Percentiles rank a stretch among this genome's conserved stretches.
Evolutionary conservation across 2,113 vertebrate species (phyloP).

Genomic region (Barbus barbus): DNA sequence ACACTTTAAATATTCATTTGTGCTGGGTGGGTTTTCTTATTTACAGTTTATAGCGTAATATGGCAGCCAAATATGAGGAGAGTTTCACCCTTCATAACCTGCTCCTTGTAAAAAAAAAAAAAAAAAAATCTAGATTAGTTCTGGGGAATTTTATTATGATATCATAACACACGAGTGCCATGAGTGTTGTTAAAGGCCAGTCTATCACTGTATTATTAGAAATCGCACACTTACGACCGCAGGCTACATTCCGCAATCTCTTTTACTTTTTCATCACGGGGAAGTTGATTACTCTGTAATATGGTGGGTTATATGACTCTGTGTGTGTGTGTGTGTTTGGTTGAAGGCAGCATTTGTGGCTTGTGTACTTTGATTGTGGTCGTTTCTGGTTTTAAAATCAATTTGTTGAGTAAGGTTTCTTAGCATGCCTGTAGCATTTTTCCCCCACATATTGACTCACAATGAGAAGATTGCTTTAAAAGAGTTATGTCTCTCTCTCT

Average conservation of each 20-base stretch:
- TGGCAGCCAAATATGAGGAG: background rate
- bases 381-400: slow-evolving; percentile 10
- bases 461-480: background rate
- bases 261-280: slow-evolving; percentile 17
- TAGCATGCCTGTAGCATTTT: background rate
- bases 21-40: background rate
- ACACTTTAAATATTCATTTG: background rate
- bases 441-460: background rate
- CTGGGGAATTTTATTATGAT: slow-evolving; percentile 9
- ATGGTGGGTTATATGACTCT: background rate
- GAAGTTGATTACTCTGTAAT: slow-evolving; percentile 22
- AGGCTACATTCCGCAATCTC: slow-evolving; percentile 7
- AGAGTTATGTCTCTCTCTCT: background rate
- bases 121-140: background rate
- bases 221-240: background rate
- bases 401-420: background rate
- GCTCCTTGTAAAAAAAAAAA: background rate
- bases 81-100: slow-evolving; percentile 1
- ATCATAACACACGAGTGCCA: background rate
- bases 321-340: slow-evolving; percentile 11
- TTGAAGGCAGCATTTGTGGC: background rate
- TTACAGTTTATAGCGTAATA: background rate
- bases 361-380: background rate
- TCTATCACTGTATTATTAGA: slow-evolving; percentile 17
- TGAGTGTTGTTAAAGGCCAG: slow-evolving; percentile 25